Conservation (phyloP, 2,888 invertebrate genomes). For the Trachelus stipa region DNA sequence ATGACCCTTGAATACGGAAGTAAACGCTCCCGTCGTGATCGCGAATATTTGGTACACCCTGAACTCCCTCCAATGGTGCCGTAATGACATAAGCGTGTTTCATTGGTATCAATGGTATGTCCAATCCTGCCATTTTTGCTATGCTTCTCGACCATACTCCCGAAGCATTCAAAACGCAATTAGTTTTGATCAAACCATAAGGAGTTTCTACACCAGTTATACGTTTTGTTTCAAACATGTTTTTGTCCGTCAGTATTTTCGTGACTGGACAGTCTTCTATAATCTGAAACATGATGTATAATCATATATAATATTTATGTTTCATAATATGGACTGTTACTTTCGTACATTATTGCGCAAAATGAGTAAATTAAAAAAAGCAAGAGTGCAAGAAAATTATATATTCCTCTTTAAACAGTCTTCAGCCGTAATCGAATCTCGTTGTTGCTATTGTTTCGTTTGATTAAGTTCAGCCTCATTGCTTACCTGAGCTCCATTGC, state of each 20-base stretch:
- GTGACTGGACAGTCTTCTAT: conserved; percentile 82
- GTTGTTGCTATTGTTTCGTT: neutral
- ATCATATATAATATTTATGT: neutral
- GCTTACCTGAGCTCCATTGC: conserved; percentile 77
- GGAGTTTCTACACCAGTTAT: conserved; percentile 83
- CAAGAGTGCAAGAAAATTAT: neutral
- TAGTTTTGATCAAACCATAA: conserved; percentile 80
- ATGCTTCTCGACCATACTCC: conserved; percentile 88
- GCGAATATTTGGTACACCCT: conserved; percentile 83
- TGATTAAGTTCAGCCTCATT: neutral
- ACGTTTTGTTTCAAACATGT: conserved; percentile 74
- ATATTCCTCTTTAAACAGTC: neutral
- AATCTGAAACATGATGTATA: conserved; percentile 67
- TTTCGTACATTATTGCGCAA: neutral
- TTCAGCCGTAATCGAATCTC: neutral
- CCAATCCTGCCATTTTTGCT: conserved; percentile 75
- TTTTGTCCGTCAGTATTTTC: conserved; percentile 77
- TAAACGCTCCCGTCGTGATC: conserved; percentile 89
- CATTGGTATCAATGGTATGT: conserved; percentile 84
- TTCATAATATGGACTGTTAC: neutral
- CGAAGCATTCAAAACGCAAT: conserved; percentile 82
- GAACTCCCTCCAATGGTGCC: conserved; percentile 80
- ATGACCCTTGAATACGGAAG: conserved; percentile 85
- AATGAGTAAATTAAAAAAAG: conserved; percentile 5
- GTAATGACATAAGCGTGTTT: conserved; percentile 91